Percentiles rank a stretch among this genome's conserved stretches.
Evolutionary conservation across 2,888 invertebrate species (phyloP).

Genomic region (Apamea anceps): DNA sequence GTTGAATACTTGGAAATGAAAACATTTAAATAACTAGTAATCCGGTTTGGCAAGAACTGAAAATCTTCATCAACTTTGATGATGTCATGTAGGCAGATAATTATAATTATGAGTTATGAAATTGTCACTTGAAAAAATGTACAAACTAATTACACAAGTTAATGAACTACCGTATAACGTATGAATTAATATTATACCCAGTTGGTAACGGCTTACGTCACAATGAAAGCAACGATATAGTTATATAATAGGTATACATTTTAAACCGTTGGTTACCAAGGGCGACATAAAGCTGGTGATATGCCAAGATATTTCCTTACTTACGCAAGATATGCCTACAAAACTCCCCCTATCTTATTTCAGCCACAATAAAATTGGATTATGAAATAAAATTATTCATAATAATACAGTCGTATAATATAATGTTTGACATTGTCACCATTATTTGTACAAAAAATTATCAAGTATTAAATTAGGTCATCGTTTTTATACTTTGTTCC

Average conservation of each 20-base stretch:
- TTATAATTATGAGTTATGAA: constrained; percentile 30
- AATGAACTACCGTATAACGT: too few relatives aligned
- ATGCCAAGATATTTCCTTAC: constrained; percentile 63
- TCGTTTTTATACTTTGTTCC: neutral
- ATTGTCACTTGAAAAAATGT: neutral
- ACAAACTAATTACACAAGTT: neutral
- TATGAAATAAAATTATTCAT: constrained; percentile 7
- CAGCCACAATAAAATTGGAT: neutral
- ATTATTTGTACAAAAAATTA: constrained; percentile 14
- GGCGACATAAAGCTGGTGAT: constrained; percentile 63
- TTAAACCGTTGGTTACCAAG: constrained; percentile 60
- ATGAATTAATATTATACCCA: neutral
- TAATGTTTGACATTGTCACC: neutral
- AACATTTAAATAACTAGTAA: constrained; percentile 38
- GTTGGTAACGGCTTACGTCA: constrained; percentile 50
- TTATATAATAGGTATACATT: constrained; percentile 46
- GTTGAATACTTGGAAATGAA: constrained; percentile 36
- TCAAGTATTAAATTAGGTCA: neutral
- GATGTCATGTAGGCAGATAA: constrained; percentile 20
- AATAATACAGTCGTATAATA: neutral
- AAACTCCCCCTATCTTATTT: constrained; percentile 27
- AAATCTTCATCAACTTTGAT: constrained; percentile 34
- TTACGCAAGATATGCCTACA: constrained; percentile 47
- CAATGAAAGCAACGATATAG: constrained; percentile 39
- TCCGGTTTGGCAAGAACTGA: constrained; percentile 38